A percentile compares a stretch with the other conserved stretches of the same genome.
These are phyloP conservation scores for Anagrus nilaparvatae DNA, from an alignment of 1,140 invertebrate species.

Conservation along the genomic window DNA sequence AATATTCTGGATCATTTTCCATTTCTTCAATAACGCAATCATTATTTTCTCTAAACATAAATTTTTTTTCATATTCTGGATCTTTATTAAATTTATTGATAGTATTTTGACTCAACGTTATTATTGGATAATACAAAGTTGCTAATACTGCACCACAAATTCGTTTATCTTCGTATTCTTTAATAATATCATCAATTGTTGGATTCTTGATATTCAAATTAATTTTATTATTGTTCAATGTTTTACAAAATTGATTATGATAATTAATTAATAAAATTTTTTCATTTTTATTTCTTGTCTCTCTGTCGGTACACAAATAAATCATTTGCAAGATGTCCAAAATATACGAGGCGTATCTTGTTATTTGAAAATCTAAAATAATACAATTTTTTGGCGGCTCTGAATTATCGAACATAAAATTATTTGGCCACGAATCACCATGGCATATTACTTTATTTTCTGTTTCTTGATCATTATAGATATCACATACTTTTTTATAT, in stretches of 20 bases:
- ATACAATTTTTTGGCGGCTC: slow-evolving; percentile 27
- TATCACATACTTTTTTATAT: too few species aligned
- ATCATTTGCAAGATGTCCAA: slow-evolving; percentile 37
- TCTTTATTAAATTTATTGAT: neutral
- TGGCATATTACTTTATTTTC: neutral
- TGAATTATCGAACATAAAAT: neutral
- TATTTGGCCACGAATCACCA: neutral
- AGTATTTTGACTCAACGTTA: neutral
- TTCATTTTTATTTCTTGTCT: slow-evolving; percentile 24
- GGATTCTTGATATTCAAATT: too few species aligned
- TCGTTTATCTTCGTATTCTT: slow-evolving; percentile 29
- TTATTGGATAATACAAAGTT: slow-evolving; percentile 23
- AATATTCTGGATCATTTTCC: slow-evolving; percentile 16
- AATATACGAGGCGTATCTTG: slow-evolving; percentile 42
- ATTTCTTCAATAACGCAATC: slow-evolving; percentile 13
- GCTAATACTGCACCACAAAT: slow-evolving; percentile 26
- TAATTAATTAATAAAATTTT: slow-evolving; percentile 32
- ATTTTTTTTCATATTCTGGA: neutral
- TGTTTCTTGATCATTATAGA: too few species aligned
- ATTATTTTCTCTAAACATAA: neutral
- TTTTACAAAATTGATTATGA: slow-evolving; percentile 24
- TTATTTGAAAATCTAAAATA: slow-evolving; percentile 41
- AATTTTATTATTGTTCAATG: slow-evolving; percentile 16
- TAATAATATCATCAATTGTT: slow-evolving; percentile 23
- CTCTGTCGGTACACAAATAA: slow-evolving; percentile 26